These are phyloP conservation scores for Ptiloglossa arizonensis DNA, from an alignment of 1,140 invertebrate species.

Conservation along the genomic window DNA sequence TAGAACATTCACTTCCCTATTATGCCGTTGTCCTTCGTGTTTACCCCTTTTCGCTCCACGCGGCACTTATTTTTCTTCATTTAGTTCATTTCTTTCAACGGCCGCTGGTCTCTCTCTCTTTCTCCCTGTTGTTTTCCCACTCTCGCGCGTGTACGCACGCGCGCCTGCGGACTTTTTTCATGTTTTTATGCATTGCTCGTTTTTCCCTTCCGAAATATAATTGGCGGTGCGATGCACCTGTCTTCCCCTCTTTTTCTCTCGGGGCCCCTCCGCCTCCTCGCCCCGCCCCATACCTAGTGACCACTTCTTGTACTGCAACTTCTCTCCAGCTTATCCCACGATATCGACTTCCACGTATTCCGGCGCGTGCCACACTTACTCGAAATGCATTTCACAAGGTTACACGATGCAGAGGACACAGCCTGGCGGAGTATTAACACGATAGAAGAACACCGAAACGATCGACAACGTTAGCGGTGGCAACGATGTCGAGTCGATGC, in stretches of 20 bases:
- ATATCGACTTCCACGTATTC: slow-evolving; percentile 69
- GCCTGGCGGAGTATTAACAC: slow-evolving; percentile 21
- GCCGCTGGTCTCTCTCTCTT: not conserved
- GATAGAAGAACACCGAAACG: slow-evolving; percentile 6
- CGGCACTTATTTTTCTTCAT: slow-evolving; percentile 21
- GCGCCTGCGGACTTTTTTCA: slow-evolving; percentile 70
- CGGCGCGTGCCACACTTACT: slow-evolving; percentile 69
- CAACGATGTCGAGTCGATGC: too few species aligned
- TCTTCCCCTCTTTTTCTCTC: slow-evolving; percentile 67
- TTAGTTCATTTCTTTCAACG: slow-evolving; percentile 32
- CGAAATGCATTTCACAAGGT: slow-evolving; percentile 24
- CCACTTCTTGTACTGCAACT: slow-evolving; percentile 57
- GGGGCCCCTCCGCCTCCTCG: slow-evolving; percentile 25
- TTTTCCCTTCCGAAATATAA: slow-evolving; percentile 81
- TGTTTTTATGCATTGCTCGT: slow-evolving; percentile 74
- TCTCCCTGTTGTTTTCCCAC: slow-evolving; percentile 11
- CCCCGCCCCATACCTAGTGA: slow-evolving; percentile 29
- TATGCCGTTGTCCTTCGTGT: not conserved
- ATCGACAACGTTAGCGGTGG: too few species aligned
- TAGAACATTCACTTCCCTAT: not conserved
- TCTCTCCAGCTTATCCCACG: slow-evolving; percentile 54
- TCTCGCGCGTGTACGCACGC: slow-evolving; percentile 43
- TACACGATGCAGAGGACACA: not conserved
- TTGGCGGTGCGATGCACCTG: slow-evolving; percentile 82
- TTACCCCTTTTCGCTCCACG: slow-evolving; percentile 4